Evolutionary conservation across 2,888 invertebrate genomes (phyloP), one percentile per base, ranked within the genome.

Genomic region (Pachymerium ferrugineum): DNA sequence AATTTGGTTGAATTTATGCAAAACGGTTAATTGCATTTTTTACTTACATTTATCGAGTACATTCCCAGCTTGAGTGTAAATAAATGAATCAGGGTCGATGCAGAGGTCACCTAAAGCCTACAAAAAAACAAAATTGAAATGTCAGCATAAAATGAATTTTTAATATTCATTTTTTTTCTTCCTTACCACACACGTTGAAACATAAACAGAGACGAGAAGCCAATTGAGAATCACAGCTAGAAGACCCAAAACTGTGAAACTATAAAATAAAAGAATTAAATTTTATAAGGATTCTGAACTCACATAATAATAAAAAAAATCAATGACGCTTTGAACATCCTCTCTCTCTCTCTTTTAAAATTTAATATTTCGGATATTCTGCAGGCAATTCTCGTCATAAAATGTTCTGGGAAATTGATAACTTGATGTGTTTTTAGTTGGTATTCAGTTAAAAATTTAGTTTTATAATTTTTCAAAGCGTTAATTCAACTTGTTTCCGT

Each of bases 171-270:
- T 35, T 8, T 14, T 35, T 14, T 14, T 8, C 14, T 35, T n/a
- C 82, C 84, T 83, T 80, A 86, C 94, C 81, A 94, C 93, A 74
- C 92, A 89, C 30, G 90, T 88, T 71, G 92, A 91, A 77, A 94
- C 86, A 84, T 95, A 93, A 76, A 94, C 83, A 74, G 94, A 94
- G 73, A 92, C 90, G 86, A 93, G 90, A 79, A 93, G 86, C 92
- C 94, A 96, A 77, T 93, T 93, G 74, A 91, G 87, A 77, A 93
- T 91, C 38, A 96, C 92, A 35, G 93, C 93, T 80, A 97, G 87
- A 25, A 92, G 84, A 62, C 90, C 90, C 83, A 93, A 90, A 29
- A 94, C 94, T 76, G 93, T 93, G 79, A 94, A 93, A 77, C 87
- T 86, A 79, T 10, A 81, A 76, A 69, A 72, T 22, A 76, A 70